These are phyloP conservation scores for Xestia rhomboidea DNA, from an alignment of 2,888 invertebrate genomes.

Conservation along the genomic window DNA sequence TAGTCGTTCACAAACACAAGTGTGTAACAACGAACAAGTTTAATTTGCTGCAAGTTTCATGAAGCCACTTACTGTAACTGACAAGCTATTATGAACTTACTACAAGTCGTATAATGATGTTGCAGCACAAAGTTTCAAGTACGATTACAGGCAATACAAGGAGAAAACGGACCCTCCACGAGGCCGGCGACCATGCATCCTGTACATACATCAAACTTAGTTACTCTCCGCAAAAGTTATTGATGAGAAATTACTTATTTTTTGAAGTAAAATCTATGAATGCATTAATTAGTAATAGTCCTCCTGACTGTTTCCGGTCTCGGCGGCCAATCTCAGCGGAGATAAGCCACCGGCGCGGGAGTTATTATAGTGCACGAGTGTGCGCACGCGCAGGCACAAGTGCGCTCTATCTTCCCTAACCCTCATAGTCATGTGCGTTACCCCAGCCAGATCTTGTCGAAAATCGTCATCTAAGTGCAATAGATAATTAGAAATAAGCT, in stretches of 20 bases:
- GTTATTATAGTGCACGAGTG: no score
- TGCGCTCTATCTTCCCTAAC: no score
- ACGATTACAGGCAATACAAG: not conserved
- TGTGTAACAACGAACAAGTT: constrained; percentile 1
- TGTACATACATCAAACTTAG: not conserved
- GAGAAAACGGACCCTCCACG: not conserved
- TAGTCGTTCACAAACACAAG: not conserved
- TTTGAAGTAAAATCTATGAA: not conserved
- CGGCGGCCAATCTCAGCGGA: not conserved
- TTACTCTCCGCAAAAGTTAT: no score
- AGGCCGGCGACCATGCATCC: not conserved
- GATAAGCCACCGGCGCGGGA: not conserved
- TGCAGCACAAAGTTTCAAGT: not conserved
- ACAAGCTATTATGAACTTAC: not conserved
- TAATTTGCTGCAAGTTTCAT: constrained; percentile 2
- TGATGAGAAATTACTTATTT: no score
- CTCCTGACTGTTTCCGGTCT: not conserved
- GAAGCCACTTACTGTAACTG: constrained; percentile 7
- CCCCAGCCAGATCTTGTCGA: no score
- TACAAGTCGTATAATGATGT: not conserved
- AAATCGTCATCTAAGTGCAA: no score
- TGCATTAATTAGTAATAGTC: not conserved
- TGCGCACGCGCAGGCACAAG: no score
- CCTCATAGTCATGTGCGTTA: no score
- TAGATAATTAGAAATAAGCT: no score